Evolutionary conservation across 2,113 vertebrate species (phyloP), one percentile per base, ranked within the genome.

Genomic region (Columbina picui): DNA sequence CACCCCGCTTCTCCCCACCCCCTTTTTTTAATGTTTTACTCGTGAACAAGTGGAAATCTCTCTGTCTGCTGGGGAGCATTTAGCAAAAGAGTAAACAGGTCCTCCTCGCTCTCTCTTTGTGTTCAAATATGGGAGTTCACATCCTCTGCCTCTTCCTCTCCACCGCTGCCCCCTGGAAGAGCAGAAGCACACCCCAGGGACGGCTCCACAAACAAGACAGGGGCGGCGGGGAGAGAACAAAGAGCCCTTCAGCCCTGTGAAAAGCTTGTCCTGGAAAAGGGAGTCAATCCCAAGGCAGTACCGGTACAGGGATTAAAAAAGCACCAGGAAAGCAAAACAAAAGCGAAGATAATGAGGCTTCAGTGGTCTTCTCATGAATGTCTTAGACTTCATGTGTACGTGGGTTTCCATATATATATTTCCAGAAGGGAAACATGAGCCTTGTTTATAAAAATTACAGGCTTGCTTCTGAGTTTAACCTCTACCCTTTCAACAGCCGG

Each of bases 371-470:
- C 90, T 67, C 14, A 2, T 82, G 79, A 56, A 10, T 89, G 84
- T 85, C 84, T 87, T 50, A 71, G 78, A 56, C 45, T 76, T 39
- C 85, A 38, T 49, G 83, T 6, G 1, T 97, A 91, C 32, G 20
- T 82, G 81, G 75, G 86, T 94, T 95, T 63, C 50, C 94, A 96
- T 93, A 78, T 91, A 26, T 50, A 90, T 87, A 89, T 90, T 87
- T 95, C 90, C 93, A 97, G 88, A 80, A 96, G 81, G 95, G 86
- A 89, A 94, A 95, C 70, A 73, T 68, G 84, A 96, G 67, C 80
- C 86, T 70, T 96, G 89, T 96, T 98, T 97, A 96, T 81, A 95
- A 96, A 97, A 98, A 97, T 97, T 85, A 96, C 71, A 95, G 90
- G 74, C 93, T 97, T 94, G 87, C 93, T 95, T 94, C 80, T 0